Conservation (phyloP, 2,113 vertebrate species). For the Centrocercus urophasianus region DNA sequence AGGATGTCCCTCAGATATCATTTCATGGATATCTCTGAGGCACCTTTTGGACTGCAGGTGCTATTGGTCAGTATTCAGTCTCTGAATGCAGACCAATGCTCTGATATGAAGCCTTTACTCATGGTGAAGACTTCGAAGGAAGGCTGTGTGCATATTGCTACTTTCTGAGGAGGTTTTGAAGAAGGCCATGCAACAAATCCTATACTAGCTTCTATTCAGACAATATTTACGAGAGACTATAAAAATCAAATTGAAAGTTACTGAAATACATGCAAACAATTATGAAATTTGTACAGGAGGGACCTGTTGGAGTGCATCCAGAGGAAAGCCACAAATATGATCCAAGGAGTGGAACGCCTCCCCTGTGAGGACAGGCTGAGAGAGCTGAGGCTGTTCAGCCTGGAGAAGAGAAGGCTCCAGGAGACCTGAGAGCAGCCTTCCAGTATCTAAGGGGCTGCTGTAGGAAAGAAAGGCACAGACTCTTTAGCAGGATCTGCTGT, state of each 20-base stretch:
- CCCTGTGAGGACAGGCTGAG: too few relatives aligned
- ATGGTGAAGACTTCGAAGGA: not conserved
- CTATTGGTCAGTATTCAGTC: not conserved
- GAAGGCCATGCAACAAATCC: not conserved
- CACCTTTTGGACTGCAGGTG: not conserved
- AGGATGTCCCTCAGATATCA: not conserved
- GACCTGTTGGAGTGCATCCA: too few relatives aligned
- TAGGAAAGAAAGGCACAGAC: too few relatives aligned
- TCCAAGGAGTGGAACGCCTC: too few relatives aligned
- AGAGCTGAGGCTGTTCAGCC: too few relatives aligned
- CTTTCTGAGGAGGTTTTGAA: not conserved
- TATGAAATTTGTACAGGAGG: not conserved
- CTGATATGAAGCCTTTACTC: not conserved
- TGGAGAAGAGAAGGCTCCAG: too few relatives aligned
- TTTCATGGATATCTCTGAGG: not conserved
- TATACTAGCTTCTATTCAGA: not conserved
- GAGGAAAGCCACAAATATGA: too few relatives aligned
- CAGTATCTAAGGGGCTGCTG: too few relatives aligned
- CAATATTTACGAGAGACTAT: not conserved
- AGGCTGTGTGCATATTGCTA: not conserved
- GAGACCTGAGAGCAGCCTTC: too few relatives aligned
- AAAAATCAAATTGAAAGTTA: not conserved
- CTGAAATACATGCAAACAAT: not conserved
- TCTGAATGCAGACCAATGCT: not conserved
- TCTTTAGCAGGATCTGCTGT: too few relatives aligned